Evolutionary conservation across 1,140 invertebrate species (phyloP).

Genomic region (Sminthurinus signatus): DNA sequence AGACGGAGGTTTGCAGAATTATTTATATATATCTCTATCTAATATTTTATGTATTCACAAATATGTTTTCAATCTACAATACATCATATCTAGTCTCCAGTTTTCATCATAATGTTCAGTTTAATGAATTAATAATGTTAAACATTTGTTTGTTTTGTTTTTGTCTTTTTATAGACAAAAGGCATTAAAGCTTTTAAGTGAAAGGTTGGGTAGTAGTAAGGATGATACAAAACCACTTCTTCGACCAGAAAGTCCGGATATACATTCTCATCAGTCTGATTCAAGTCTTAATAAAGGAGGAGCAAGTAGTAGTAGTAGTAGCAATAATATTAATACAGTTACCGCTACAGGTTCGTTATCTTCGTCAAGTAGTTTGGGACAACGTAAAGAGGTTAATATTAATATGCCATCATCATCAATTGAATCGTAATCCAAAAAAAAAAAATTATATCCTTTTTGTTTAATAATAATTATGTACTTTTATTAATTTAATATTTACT

Average conservation of each 20-base stretch:
- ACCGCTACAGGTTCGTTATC: too few relatives aligned
- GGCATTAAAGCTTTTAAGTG: conserved; percentile 85
- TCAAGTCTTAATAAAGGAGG: background rate
- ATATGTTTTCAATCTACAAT: too few relatives aligned
- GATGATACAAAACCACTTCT: conserved; percentile 26
- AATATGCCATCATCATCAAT: too few relatives aligned
- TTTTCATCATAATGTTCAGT: background rate
- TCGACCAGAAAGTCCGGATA: conserved; percentile 25
- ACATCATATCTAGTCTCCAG: background rate
- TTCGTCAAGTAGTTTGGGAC: too few relatives aligned
- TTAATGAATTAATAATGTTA: background rate
- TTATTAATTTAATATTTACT: too few relatives aligned
- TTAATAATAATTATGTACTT: too few relatives aligned
- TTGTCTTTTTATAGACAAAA: conserved; percentile 70
- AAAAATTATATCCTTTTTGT: too few relatives aligned
- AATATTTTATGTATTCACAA: background rate
- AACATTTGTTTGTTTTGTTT: background rate
- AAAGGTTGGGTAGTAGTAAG: conserved; percentile 56
- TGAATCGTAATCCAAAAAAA: too few relatives aligned
- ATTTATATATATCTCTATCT: background rate
- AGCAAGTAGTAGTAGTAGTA: background rate
- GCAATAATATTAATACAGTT: too few relatives aligned
- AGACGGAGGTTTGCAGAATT: conserved; percentile 64
- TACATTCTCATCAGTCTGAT: background rate
- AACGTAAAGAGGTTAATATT: too few relatives aligned